Conservation (phyloP, 2,113 vertebrate genomes). For the Dinomys branickii region DNA sequence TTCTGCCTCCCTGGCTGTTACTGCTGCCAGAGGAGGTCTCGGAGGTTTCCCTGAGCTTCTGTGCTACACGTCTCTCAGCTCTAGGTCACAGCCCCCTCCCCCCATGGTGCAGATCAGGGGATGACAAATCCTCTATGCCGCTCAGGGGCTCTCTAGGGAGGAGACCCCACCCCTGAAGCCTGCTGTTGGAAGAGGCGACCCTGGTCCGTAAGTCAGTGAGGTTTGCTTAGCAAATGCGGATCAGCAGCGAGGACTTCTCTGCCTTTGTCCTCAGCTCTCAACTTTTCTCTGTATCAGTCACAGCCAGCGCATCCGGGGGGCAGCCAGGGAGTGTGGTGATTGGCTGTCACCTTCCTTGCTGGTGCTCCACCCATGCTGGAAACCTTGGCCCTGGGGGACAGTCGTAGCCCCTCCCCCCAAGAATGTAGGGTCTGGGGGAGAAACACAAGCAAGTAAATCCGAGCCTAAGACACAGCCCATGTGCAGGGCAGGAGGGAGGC, state of each 20-base stretch:
- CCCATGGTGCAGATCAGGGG: neutral
- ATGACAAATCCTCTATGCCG: neutral
- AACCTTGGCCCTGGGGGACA: neutral
- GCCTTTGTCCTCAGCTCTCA: neutral
- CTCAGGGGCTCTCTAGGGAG: neutral
- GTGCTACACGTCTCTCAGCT: neutral
- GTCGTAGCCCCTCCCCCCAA: neutral
- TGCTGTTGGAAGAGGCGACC: neutral
- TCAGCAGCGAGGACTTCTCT: neutral
- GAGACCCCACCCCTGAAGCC: neutral
- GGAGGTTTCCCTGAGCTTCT: neutral
- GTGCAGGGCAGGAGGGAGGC: neutral
- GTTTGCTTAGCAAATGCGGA: conserved; percentile 47
- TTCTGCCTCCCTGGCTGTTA: neutral
- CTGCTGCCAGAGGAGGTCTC: conserved; percentile 38
- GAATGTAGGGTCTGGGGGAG: neutral
- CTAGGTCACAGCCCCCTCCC: neutral
- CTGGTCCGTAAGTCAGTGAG: neutral
- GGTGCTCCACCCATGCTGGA: neutral
- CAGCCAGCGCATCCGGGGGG: neutral
- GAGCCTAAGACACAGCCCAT: too few species aligned
- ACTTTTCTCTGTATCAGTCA: neutral
- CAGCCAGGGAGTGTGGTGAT: neutral
- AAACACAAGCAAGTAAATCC: neutral
- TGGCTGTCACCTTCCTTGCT: neutral